Evolutionary conservation across 2,113 vertebrate species (phyloP).

Genomic region (Natator depressus): DNA sequence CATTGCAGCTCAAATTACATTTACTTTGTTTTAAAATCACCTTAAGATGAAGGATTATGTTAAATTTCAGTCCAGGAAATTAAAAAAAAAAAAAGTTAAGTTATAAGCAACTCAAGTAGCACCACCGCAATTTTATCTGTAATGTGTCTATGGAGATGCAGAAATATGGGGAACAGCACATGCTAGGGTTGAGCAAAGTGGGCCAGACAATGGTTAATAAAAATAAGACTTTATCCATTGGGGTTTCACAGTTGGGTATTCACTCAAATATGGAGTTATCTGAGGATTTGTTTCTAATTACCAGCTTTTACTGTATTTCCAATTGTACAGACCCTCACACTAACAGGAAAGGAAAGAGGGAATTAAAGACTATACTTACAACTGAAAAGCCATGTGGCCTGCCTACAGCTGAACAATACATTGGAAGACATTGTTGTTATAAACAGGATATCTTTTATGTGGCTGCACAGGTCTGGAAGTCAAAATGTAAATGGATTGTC

Average conservation of each 20-base stretch:
- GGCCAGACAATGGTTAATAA: neutral
- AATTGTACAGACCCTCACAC: neutral
- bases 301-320: neutral
- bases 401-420: slow-evolving; percentile 60
- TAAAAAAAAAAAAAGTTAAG: neutral
- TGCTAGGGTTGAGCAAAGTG: neutral
- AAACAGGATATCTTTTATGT: slow-evolving; percentile 72
- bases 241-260: neutral
- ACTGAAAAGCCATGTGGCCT: slow-evolving; percentile 61
- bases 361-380: slow-evolving; percentile 13
- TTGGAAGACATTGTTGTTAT: slow-evolving; percentile 27
- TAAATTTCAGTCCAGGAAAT: neutral
- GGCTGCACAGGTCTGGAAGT: slow-evolving; percentile 44
- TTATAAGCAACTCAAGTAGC: rapidly evolving
- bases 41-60: neutral
- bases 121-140: rapidly evolving
- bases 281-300: neutral
- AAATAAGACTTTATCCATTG: neutral
- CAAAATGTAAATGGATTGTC: slow-evolving; percentile 28
- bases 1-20: neutral
- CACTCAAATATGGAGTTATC: neutral
- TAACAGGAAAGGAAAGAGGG: slow-evolving; percentile 20
- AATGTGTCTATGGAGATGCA: rapidly evolving
- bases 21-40: neutral
- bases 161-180: neutral